These are phyloP conservation scores for Sycophila texana DNA, from an alignment of 2,888 invertebrate species.

Conservation along the genomic window DNA sequence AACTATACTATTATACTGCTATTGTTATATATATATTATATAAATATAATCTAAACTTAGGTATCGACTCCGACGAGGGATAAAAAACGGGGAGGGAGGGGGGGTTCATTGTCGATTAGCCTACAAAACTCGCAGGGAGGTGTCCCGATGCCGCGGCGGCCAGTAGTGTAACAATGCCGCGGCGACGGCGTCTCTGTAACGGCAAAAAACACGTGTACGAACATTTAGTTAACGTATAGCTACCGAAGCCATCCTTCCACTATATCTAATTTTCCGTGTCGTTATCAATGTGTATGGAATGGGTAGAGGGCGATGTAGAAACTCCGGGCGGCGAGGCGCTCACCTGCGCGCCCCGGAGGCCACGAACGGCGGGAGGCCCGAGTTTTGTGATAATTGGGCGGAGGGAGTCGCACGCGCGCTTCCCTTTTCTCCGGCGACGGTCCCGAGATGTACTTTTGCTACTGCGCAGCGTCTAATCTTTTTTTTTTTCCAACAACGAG, in stretches of 20 bases:
- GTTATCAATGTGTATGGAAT: slow-evolving; percentile 3
- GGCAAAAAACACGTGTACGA: slow-evolving; percentile 1
- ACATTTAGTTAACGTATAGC: slow-evolving; percentile 31
- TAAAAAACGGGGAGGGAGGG: background rate
- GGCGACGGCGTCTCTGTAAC: background rate
- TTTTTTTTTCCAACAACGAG: too few relatives aligned
- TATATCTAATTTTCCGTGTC: slow-evolving; percentile 47
- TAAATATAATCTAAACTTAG: slow-evolving; percentile 46
- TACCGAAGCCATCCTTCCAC: slow-evolving; percentile 51
- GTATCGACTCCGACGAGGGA: slow-evolving; percentile 35
- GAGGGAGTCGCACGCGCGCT: too few relatives aligned
- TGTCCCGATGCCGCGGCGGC: slow-evolving; percentile 10
- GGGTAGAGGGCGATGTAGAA: too few relatives aligned
- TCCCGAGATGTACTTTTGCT: too few relatives aligned
- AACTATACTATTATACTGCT: slow-evolving; percentile 64
- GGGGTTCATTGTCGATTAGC: too few relatives aligned
- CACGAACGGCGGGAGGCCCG: too few relatives aligned
- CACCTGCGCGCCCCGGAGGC: too few relatives aligned
- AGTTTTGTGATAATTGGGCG: too few relatives aligned
- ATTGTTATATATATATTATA: slow-evolving; percentile 58
- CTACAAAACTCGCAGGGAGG: too few relatives aligned
- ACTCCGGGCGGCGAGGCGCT: too few relatives aligned
- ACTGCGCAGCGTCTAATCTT: too few relatives aligned
- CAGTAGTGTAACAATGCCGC: slow-evolving; percentile 3
- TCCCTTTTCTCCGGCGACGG: too few relatives aligned